phyloP scores from a whole-genome alignment of 2,888 invertebrate genomes.

The Torymus aiolomorphi region DNA sequence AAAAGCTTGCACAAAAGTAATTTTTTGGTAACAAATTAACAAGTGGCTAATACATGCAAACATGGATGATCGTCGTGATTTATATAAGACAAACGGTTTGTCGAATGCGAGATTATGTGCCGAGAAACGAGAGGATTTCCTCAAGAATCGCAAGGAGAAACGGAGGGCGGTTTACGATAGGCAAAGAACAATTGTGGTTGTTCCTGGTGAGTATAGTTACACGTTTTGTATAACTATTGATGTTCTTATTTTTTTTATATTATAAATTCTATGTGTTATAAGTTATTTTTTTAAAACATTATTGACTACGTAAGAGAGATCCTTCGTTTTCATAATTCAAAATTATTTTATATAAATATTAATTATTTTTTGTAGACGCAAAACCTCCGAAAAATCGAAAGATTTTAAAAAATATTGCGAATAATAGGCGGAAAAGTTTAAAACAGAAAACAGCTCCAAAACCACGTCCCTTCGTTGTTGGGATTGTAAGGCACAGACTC shows the following conservation, averaged over 20 bases:
- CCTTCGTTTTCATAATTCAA: no score
- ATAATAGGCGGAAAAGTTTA: neutral
- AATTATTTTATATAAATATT: no score
- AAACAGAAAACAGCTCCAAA: neutral
- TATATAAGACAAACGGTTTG: conserved; percentile 6
- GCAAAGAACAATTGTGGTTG: neutral
- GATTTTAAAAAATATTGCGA: neutral
- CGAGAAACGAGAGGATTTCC: neutral
- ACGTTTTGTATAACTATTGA: no score
- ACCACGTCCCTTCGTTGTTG: conserved; percentile 42
- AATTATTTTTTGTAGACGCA: no score
- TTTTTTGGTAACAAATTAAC: no score
- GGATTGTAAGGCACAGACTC: conserved; percentile 39
- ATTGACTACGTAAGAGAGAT: no score
- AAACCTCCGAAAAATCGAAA: neutral
- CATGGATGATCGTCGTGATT: neutral
- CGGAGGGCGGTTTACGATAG: neutral
- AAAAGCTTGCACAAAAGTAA: no score
- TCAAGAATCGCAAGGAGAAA: neutral
- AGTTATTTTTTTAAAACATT: no score
- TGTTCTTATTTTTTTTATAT: no score
- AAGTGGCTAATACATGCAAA: neutral
- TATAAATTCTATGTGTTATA: no score
- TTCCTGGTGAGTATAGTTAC: no score
- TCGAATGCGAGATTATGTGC: neutral